Base-by-base conservation (phyloP, 2,113 vertebrate genomes). In the Chitala chitala region DNA sequence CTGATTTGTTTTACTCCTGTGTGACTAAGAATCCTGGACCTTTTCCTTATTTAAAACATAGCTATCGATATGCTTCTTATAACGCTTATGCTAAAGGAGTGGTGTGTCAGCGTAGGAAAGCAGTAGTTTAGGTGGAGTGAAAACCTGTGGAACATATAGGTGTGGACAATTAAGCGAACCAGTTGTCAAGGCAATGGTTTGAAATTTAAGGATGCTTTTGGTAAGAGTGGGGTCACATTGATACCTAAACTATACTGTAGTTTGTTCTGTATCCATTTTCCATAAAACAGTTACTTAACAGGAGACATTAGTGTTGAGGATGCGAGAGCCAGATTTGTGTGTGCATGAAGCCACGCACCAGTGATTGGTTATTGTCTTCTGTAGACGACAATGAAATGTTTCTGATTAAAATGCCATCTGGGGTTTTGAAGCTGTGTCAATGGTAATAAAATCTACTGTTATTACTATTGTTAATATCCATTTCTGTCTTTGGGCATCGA, bases 101-200 rank as follows among this genome's bases (percentile, higher is more conserved):
- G 9, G 36, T 46, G 33, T 46, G 15, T 26, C 36, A 38, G 20
- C 50, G 38, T 38, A 44, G 71, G 24, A 44, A 59, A 69, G 48
- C 68, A 69, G 26, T 4, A 17, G 68, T 69, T 69, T 73, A 48
- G 55, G 40, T 61, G 72, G 58, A 38, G 72, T 51, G 58, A 64
- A 38, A 61, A 38, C 26, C 72, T 63, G 58, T 7, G 17, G 5
- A 8, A 13, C 6, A 3, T n/a, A 36, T 22, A 20, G 48, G 24
- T 24, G 15, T 40, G n/a, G 22, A 44, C 15, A 31, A 13, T 73
- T 2, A 5, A 50, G 51, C 46, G 15, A 58, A 17, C 56, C 56
- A 22, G 4, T 46, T 42, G 24, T 42, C 29, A 2, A 61, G 61
- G 13, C 4, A 9, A 26, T 42, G 71, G 36, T 17, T 33, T 12